Percentiles rank a stretch among this genome's conserved stretches.
Evolutionary conservation across 2,113 vertebrate species (phyloP).

Genomic region (Passerina amoena): DNA sequence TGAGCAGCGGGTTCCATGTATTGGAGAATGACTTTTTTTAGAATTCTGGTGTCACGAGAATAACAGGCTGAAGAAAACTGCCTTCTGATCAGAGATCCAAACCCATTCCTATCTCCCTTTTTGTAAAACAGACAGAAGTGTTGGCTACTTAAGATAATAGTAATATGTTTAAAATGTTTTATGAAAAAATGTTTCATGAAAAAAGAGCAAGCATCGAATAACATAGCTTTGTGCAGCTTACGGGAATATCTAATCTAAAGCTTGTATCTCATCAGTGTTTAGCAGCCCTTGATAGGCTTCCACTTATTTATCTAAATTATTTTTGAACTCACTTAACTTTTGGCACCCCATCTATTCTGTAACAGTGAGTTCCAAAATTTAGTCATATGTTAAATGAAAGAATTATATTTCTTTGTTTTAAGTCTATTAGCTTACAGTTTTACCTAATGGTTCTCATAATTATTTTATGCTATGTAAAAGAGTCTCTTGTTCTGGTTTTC

Average conservation of each 20-base stretch:
- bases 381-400: accelerated
- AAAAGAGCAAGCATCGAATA: neutral
- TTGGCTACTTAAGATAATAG: neutral
- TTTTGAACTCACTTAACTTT: neutral
- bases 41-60: neutral
- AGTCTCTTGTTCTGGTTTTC: neutral
- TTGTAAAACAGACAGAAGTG: neutral
- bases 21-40: neutral
- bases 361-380: neutral
- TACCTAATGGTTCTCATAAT: neutral
- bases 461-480: neutral
- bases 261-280: neutral
- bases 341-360: neutral
- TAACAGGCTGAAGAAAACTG: neutral
- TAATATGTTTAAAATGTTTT: neutral
- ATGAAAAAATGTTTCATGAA: neutral
- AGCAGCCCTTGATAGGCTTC: neutral
- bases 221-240: neutral
- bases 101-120: neutral
- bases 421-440: neutral
- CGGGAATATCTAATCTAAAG: neutral
- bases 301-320: neutral
- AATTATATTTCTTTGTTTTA: neutral
- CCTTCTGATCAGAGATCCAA: neutral
- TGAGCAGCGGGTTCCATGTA: neutral